Evolutionary conservation across 2,888 invertebrate genomes (phyloP), one percentile per base, ranked within the genome.

Genomic region (Charanyca ferruginea): DNA sequence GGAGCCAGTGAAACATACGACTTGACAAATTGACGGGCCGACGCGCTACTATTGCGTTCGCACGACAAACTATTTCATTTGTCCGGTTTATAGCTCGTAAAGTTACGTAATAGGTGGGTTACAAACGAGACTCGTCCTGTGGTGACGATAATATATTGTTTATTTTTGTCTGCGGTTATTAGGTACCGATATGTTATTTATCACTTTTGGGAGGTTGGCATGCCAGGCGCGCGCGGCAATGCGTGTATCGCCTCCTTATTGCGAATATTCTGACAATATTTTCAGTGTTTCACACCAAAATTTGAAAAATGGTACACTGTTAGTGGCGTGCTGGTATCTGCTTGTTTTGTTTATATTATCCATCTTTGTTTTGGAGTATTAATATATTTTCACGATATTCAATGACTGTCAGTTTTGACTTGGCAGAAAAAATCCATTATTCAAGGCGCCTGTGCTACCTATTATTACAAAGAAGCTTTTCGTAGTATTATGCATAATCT

Each of bases 21-120:
- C 84, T 85, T 88, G 89, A 88, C 87, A 88, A 88, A 89, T 89
- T 85, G 86, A 86, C 87, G 80, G 84, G 79, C 79, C 83, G 79
- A 83, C 80, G 80, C 72, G 80, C 76, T 77, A 70, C 79, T 83
- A 83, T 86, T 83, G 83, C 84, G 75, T 73, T 71, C 76, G 84
- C 77, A 80, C 82, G 80, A 85, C 86, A 84, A 89, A 89, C 89
- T 89, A 89, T 89, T 89, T 89, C 89, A 89, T 89, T 89, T 88
- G 89, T 89, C 89, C 89, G 85, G 87, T 86, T 88, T 89, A 89
- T 87, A 86, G 88, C 83, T 84, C 85, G 88, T 86, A 88, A 86
- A 86, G 75, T 83, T 80, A 78, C 79, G 81, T 84, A 85, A 86
- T 86, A 83, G 78, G 74, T 77, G 63, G 73, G 83, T 79, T 74